Evolutionary conservation across 2,888 invertebrate genomes (phyloP).

Genomic region (Altica lythri): DNA sequence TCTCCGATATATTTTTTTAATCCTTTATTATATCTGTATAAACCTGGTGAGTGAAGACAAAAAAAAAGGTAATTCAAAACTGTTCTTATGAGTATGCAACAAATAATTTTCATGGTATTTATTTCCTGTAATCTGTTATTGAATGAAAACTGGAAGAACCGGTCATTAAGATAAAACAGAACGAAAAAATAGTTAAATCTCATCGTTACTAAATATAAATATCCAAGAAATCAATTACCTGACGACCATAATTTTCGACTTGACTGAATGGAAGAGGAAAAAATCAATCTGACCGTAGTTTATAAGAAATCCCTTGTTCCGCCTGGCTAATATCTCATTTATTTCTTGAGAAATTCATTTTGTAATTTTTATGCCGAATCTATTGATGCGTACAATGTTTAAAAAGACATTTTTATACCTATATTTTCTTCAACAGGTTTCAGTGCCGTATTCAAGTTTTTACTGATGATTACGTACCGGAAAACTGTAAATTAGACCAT

Average conservation of each 20-base stretch:
- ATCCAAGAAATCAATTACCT: slow-evolving; percentile 29
- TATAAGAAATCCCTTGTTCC: slow-evolving; percentile 25
- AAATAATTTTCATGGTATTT: slow-evolving; percentile 8
- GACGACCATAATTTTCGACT: slow-evolving; percentile 28
- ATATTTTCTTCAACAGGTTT: slow-evolving; percentile 3
- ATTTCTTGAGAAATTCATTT: slow-evolving; percentile 29
- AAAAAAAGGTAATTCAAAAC: too few relatives aligned
- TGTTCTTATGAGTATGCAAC: too few relatives aligned
- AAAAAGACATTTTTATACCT: slow-evolving; percentile 10
- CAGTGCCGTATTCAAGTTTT: too few relatives aligned
- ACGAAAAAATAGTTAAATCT: slow-evolving; percentile 8
- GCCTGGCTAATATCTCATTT: slow-evolving; percentile 30
- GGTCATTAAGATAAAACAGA: slow-evolving; percentile 5
- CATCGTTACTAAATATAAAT: slow-evolving; percentile 22
- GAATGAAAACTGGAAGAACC: slow-evolving; percentile 14
- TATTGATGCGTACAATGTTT: slow-evolving; percentile 23
- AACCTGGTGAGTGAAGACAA: too few relatives aligned
- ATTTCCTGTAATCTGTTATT: slow-evolving; percentile 7
- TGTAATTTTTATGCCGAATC: slow-evolving; percentile 13
- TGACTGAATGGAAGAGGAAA: slow-evolving; percentile 26
- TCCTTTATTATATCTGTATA: too few relatives aligned
- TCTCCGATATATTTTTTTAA: too few relatives aligned
- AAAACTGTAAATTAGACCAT: too few relatives aligned
- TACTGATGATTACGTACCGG: too few relatives aligned
- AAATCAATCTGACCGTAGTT: slow-evolving; percentile 26